These are phyloP conservation scores for Pteromalus puparum DNA, from an alignment of 1,140 invertebrate genomes.

Conservation along the genomic window DNA sequence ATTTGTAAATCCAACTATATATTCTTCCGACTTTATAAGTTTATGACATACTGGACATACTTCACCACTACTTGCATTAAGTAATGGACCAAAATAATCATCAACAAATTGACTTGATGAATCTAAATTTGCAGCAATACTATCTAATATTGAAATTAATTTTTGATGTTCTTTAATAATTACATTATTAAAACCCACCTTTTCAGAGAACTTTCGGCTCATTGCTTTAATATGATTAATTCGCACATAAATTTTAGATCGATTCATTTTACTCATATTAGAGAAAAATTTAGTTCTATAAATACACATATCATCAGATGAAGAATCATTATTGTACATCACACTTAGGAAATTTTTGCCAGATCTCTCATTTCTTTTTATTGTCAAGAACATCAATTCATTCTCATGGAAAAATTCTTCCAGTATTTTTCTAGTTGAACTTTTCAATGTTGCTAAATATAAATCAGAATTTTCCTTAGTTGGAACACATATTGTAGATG, in stretches of 20 bases:
- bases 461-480: neutral
- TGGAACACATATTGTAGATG: neutral
- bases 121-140: slow-evolving; percentile 49
- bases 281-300: slow-evolving; percentile 60
- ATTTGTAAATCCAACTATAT: slow-evolving; percentile 66
- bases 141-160: slow-evolving; percentile 54
- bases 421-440: neutral
- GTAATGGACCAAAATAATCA: slow-evolving; percentile 23
- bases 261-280: slow-evolving; percentile 54
- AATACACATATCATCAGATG: neutral
- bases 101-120: slow-evolving; percentile 12
- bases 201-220: slow-evolving; percentile 50
- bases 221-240: slow-evolving; percentile 58
- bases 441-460: neutral
- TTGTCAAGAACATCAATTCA: slow-evolving; percentile 8
- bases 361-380: slow-evolving; percentile 22
- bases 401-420: slow-evolving; percentile 1
- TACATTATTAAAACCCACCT: slow-evolving; percentile 52
- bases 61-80: slow-evolving; percentile 48
- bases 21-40: slow-evolving; percentile 59
- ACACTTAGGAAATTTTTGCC: slow-evolving; percentile 14
- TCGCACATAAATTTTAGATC: slow-evolving; percentile 54
- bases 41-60: slow-evolving; percentile 61
- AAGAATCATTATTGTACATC: neutral
- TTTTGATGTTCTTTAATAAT: slow-evolving; percentile 52